Percentiles rank a stretch among this genome's conserved stretches.
These are phyloP conservation scores for Sarcophaga variegata DNA, from an alignment of 2,888 invertebrate genomes.

Conservation along the genomic window DNA sequence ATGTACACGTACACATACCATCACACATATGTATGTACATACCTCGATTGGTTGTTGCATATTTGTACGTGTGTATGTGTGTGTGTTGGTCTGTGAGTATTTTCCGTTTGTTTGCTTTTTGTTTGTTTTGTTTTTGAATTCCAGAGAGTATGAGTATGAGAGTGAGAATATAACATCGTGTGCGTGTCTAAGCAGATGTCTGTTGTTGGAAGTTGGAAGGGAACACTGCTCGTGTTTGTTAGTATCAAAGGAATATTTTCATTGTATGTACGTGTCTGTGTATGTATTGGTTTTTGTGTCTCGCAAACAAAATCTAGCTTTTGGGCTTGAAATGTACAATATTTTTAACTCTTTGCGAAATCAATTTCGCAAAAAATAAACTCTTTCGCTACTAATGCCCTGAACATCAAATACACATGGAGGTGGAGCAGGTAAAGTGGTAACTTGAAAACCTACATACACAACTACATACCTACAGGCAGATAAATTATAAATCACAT, in stretches of 20 bases:
- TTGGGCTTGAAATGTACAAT: conserved; percentile 69
- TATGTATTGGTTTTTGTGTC: not conserved
- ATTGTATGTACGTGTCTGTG: conserved; percentile 52
- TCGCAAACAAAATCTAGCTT: conserved; percentile 56
- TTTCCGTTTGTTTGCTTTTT: not conserved
- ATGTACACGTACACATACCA: not conserved
- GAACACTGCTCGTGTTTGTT: conserved; percentile 25
- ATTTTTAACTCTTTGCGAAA: conserved; percentile 66
- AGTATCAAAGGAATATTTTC: conserved; percentile 68
- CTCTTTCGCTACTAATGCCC: conserved; percentile 34
- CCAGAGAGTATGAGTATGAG: not conserved
- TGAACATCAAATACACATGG: conserved; percentile 26
- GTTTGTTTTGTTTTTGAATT: not conserved
- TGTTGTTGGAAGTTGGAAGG: not conserved
- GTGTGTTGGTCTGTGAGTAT: conserved; percentile 30
- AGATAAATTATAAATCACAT: conserved; percentile 9
- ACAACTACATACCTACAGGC: not conserved
- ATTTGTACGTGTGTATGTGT: too few relatives aligned
- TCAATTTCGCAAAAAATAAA: conserved; percentile 64
- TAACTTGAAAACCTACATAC: not conserved
- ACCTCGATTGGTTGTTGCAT: not conserved
- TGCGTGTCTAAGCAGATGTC: not conserved
- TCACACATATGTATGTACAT: too few relatives aligned
- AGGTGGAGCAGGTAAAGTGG: conserved; percentile 18
- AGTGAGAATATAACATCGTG: not conserved